Conservation (phyloP, 2,113 vertebrate species). For the Polypterus bichir region DNA sequence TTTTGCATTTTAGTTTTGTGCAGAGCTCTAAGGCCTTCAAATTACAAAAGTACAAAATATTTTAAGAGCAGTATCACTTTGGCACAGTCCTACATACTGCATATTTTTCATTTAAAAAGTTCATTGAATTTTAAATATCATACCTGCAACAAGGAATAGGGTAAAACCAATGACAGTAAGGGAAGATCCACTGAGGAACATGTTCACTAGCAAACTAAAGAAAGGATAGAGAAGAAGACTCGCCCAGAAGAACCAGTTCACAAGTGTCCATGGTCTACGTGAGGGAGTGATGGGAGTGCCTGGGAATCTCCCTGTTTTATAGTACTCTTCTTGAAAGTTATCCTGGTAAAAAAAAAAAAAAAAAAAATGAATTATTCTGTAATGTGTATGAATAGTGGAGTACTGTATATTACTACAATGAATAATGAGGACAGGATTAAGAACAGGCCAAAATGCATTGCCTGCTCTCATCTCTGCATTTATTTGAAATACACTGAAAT, state of each 20-base stretch:
- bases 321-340: constrained; percentile 75
- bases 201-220: constrained; percentile 53
- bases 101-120: too few species aligned
- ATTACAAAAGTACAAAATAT: too few species aligned
- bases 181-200: constrained; percentile 67
- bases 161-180: constrained; percentile 56
- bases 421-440: too few species aligned
- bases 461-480: too few species aligned
- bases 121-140: constrained; percentile 25
- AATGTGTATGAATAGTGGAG: background rate
- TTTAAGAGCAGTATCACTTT: too few species aligned
- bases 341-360: constrained; percentile 60
- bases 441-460: too few species aligned
- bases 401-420: too few species aligned
- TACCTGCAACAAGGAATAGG: constrained; percentile 71
- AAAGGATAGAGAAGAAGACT: constrained; percentile 71
- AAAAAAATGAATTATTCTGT: constrained; percentile 3
- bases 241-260: constrained; percentile 89
- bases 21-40: too few species aligned
- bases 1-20: too few species aligned
- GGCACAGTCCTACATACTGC: too few species aligned
- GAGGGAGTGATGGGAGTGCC: constrained; percentile 45
- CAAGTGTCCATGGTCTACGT: constrained; percentile 61
- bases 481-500: too few species aligned
- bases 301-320: constrained; percentile 63